Evolutionary conservation across 2,113 vertebrate species (phyloP).

Genomic region (Limnothrissa miodon): DNA sequence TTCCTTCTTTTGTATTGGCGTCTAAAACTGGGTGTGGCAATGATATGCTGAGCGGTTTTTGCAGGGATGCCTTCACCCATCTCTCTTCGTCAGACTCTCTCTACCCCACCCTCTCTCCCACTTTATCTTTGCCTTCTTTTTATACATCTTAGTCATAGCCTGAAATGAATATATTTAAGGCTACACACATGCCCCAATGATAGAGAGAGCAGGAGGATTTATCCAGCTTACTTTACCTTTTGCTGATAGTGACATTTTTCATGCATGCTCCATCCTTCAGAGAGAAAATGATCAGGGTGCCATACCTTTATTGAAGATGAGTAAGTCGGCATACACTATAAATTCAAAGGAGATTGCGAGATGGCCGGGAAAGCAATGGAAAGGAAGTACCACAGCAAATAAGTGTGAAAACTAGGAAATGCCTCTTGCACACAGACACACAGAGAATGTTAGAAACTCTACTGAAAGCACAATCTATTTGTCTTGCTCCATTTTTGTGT

Average conservation of each 20-base stretch:
- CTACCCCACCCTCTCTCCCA: background rate
- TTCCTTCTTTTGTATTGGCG: constrained; percentile 8
- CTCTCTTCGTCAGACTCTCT: background rate
- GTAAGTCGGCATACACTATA: constrained; percentile 9
- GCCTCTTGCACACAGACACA: constrained; percentile 7
- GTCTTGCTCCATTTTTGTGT: background rate
- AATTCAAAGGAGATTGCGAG: constrained; percentile 3
- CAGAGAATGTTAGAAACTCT: background rate
- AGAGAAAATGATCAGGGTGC: constrained; percentile 12
- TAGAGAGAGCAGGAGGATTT: constrained; percentile 20
- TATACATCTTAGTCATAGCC: constrained; percentile 11
- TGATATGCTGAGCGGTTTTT: background rate
- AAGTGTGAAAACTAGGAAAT: constrained; percentile 2
- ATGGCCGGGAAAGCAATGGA: background rate
- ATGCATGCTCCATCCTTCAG: constrained; percentile 8
- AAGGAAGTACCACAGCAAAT: background rate
- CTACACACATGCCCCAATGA: constrained; percentile 38
- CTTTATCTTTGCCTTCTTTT: constrained; percentile 11
- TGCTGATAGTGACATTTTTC: constrained; percentile 17
- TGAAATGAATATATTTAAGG: background rate
- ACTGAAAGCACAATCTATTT: background rate
- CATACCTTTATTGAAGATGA: constrained; percentile 18
- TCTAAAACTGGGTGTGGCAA: constrained; percentile 13
- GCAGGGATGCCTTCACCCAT: background rate
- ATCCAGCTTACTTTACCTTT: constrained; percentile 1